phyloP scores from a whole-genome alignment of 2,888 invertebrate genomes.

The Mesoligia furuncula region DNA sequence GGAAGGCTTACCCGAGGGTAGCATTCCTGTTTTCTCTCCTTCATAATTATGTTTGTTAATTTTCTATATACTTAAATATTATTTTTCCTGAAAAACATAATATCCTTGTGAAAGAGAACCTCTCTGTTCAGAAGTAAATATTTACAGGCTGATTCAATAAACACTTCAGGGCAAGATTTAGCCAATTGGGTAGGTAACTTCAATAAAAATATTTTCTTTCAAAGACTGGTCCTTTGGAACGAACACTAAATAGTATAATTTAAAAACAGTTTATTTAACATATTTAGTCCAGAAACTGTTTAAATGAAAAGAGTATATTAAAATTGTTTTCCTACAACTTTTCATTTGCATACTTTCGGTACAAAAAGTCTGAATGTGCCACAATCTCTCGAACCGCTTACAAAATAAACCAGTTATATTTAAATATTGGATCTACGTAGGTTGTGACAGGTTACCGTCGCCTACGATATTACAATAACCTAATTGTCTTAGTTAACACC shows the following conservation, averaged over 20 bases:
- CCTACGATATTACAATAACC: slow-evolving; percentile 54
- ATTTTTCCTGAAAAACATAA: not conserved
- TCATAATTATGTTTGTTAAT: no score
- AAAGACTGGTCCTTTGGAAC: not conserved
- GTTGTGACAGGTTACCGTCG: slow-evolving; percentile 44
- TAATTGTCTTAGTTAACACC: slow-evolving; percentile 50
- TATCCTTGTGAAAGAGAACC: not conserved
- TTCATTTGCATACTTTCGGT: slow-evolving; percentile 6
- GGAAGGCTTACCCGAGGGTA: no score
- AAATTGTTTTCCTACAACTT: slow-evolving; percentile 5
- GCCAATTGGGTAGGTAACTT: not conserved
- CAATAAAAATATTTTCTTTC: not conserved
- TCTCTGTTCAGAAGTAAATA: not conserved
- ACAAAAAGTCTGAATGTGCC: not conserved
- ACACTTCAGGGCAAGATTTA: not conserved
- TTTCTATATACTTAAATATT: no score
- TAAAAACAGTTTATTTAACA: not conserved
- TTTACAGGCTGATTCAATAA: not conserved
- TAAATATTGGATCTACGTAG: slow-evolving; percentile 51
- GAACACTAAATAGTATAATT: not conserved
- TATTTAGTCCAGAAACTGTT: not conserved
- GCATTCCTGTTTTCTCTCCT: no score
- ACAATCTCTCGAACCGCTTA: slow-evolving; percentile 25
- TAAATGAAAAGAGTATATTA: not conserved
- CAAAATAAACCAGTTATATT: slow-evolving; percentile 56